Evolutionary conservation across 2,113 vertebrate genomes (phyloP), one percentile per base, ranked within the genome.

Genomic region (Deroptyus accipitrinus): DNA sequence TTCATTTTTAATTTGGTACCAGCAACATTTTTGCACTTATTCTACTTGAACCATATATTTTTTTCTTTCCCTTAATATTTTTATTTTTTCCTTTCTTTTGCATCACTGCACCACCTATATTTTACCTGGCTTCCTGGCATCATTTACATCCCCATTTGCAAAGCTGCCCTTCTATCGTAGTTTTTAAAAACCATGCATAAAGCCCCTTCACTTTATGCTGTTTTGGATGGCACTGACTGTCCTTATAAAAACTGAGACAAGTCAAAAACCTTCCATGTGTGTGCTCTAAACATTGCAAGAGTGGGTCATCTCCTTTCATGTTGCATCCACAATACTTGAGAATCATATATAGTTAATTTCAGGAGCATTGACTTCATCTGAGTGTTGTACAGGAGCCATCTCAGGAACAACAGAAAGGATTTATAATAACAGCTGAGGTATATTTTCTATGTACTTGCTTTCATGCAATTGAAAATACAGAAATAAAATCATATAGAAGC

Each of bases 161-260:
- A 73, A 30, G 19, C n/a, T 59, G 42, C 15, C n/a, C 31, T 76
- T 86, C 48, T 61, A 17, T 51, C 13, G 11, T 28, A 0, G 0
- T 3, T 64, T 70, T 74, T 33, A 48, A 52, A 91, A 93, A 28
- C 0, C 10, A 33, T 9, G 5, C 23, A 35, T 39, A 23, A 46
- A 68, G 55, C 7, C 5, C 1, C 15, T 67, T 63, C 8, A 41
- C 14, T 67, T 83, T 16, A 12, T 70, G 7, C 22, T 95, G 30
- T 35, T 73, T 76, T 74, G 41, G 13, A 54, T 59, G 27, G 20
- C 9, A 52, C 27, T 87, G 24, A 11, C 16, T 39, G 16, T 37
- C 30, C 25, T 64, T 51, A 35, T 30, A 61, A 76, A 61, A 86
- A 44, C 30, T 51, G 35, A 52, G 37, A 73, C 27, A 73, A 52